Percentiles rank a stretch among this genome's conserved stretches.
Evolutionary conservation across 1,140 invertebrate species (phyloP).

Genomic region (Penaeus vannamei): DNA sequence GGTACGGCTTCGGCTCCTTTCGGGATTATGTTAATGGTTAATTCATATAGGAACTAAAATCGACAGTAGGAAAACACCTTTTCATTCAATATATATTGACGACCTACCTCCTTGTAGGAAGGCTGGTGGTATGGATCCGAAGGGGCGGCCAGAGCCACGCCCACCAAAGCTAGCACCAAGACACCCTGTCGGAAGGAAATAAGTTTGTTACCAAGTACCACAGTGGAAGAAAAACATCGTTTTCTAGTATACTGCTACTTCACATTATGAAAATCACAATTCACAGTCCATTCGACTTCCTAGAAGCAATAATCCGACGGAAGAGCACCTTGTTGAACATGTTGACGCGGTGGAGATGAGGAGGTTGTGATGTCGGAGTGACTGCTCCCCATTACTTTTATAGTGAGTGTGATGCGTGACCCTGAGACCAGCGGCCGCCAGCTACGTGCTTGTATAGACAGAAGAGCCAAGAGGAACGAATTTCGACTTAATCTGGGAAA

Average conservation of each 20-base stretch:
- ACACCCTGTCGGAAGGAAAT: background rate
- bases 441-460: background rate
- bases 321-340: background rate
- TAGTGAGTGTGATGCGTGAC: background rate
- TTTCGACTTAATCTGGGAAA: too few species aligned
- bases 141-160: slow-evolving; percentile 2
- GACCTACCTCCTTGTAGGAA: slow-evolving; percentile 12
- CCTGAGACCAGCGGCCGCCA: background rate
- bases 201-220: too few species aligned
- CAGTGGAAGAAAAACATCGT: too few species aligned
- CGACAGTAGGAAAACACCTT: too few species aligned
- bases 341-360: background rate
- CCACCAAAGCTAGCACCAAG: background rate
- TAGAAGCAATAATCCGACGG: too few species aligned
- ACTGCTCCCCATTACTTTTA: background rate
- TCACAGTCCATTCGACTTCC: too few species aligned
- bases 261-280: too few species aligned
- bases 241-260: too few species aligned
- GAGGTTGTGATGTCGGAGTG: background rate
- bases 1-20: slow-evolving; percentile 74
- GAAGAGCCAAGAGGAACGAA: background rate
- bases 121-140: background rate
- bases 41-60: too few species aligned
- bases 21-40: background rate
- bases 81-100: too few species aligned